These are phyloP conservation scores for Brachynemurus nebulosus DNA, from an alignment of 2,888 invertebrate genomes.

Conservation along the genomic window DNA sequence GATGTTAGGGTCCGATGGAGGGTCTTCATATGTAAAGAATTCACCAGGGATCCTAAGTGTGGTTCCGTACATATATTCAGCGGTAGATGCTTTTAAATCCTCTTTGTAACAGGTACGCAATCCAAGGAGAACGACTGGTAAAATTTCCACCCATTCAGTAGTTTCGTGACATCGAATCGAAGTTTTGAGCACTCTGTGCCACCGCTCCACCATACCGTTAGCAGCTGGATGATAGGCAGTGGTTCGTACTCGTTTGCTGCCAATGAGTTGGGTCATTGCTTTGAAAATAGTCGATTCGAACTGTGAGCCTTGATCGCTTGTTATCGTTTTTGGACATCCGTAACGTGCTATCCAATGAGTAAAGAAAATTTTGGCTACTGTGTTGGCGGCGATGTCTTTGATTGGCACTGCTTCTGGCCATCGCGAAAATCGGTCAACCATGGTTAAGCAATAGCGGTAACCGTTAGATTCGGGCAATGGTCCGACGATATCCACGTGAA, in stretches of 20 bases:
- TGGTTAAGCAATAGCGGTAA: conserved; percentile 25
- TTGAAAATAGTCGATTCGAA: conserved; percentile 18
- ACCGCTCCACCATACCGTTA: conserved; percentile 22
- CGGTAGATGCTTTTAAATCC: not conserved
- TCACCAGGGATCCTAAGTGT: not conserved
- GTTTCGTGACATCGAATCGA: not conserved
- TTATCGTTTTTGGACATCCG: conserved; percentile 14
- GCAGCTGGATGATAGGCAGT: too few relatives aligned
- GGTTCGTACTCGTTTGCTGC: conserved; percentile 13
- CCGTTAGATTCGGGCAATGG: conserved; percentile 22
- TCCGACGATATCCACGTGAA: conserved; percentile 20
- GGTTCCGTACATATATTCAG: not conserved
- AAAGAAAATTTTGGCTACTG: conserved; percentile 18
- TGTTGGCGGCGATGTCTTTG: conserved; percentile 18
- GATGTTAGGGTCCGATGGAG: not conserved
- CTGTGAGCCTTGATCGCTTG: conserved; percentile 19
- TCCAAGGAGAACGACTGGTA: not conserved
- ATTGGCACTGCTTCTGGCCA: conserved; percentile 21
- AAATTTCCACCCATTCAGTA: not conserved
- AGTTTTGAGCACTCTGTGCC: conserved; percentile 20
- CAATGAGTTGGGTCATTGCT: conserved; percentile 11
- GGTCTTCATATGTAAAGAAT: not conserved
- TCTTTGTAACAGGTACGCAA: not conserved
- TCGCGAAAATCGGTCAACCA: conserved; percentile 21
- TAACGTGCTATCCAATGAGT: conserved; percentile 19